Conservation (phyloP, 2,888 invertebrate genomes). For the Odontocerum albicorne region DNA sequence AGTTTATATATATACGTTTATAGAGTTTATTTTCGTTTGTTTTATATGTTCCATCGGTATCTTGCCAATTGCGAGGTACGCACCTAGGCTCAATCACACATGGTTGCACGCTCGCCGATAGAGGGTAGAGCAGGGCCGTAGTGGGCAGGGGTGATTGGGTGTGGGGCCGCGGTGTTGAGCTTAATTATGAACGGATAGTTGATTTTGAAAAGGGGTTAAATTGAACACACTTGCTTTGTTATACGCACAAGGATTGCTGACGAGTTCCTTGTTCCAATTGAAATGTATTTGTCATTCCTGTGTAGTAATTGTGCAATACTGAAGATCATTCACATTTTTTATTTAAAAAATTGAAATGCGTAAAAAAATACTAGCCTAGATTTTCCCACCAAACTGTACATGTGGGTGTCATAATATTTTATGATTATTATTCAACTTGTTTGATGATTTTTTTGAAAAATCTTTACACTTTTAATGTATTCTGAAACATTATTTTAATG, state of each 20-base stretch:
- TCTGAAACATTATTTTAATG: too few relatives aligned
- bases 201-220: constrained; percentile 37
- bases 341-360: too few relatives aligned
- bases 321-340: too few relatives aligned
- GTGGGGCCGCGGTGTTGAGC: constrained; percentile 32
- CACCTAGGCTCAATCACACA: constrained; percentile 35
- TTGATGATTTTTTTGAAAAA: too few relatives aligned
- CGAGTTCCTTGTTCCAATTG: constrained; percentile 22
- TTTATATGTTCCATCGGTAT: neutral
- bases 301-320: too few relatives aligned
- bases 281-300: constrained; percentile 20
- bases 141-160: constrained; percentile 15
- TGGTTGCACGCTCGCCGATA: constrained; percentile 31
- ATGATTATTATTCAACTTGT: too few relatives aligned
- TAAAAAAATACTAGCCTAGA: too few relatives aligned
- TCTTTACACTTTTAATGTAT: too few relatives aligned
- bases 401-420: too few relatives aligned
- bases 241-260: constrained; percentile 24
- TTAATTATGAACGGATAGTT: constrained; percentile 38
- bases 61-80: constrained; percentile 25
- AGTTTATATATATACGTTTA: neutral
- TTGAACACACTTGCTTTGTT: constrained; percentile 37
- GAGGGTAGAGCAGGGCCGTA: constrained; percentile 16
- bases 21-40: constrained; percentile 16
- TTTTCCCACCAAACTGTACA: too few relatives aligned